A percentile compares a stretch with the other conserved stretches of the same genome.
Evolutionary conservation across 1,140 invertebrate species (phyloP).

Genomic region (Heterodera schachtii): DNA sequence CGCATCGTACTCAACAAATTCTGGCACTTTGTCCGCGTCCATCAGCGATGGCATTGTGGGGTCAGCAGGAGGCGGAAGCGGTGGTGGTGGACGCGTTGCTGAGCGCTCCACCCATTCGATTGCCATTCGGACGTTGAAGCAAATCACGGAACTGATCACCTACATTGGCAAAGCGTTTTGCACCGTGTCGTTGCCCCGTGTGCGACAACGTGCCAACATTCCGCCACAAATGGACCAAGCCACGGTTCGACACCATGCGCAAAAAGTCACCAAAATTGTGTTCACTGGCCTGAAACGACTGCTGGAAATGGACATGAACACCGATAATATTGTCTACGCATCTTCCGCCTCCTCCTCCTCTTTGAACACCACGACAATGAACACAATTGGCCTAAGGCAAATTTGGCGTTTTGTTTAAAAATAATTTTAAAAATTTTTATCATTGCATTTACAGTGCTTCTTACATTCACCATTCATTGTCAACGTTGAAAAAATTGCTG

Average conservation of each 20-base stretch:
- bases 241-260: slow-evolving; percentile 11
- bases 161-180: slow-evolving; percentile 43
- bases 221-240: slow-evolving; percentile 6
- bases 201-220: slow-evolving; percentile 23
- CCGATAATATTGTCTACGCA: too few species aligned
- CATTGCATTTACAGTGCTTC: background rate
- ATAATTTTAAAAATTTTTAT: background rate
- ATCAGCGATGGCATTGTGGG: too few species aligned
- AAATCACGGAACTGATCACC: slow-evolving; percentile 38
- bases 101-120: slow-evolving; percentile 35
- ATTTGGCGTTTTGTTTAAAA: background rate
- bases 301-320: slow-evolving; percentile 20
- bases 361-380: background rate
- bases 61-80: too few species aligned
- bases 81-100: slow-evolving; percentile 12
- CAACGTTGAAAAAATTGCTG: slow-evolving; percentile 45
- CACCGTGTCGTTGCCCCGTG: slow-evolving; percentile 16
- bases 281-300: slow-evolving; percentile 36
- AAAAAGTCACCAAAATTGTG: slow-evolving; percentile 34
- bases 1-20: too few species aligned
- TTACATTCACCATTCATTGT: slow-evolving; percentile 25
- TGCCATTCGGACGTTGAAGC: slow-evolving; percentile 28
- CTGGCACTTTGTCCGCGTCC: too few species aligned
- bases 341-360: too few species aligned
- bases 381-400: background rate